A percentile compares a stretch with the other conserved stretches of the same genome.
Evolutionary conservation across 2,888 invertebrate species (phyloP).

Genomic region (Dromius quadrimaculatus): DNA sequence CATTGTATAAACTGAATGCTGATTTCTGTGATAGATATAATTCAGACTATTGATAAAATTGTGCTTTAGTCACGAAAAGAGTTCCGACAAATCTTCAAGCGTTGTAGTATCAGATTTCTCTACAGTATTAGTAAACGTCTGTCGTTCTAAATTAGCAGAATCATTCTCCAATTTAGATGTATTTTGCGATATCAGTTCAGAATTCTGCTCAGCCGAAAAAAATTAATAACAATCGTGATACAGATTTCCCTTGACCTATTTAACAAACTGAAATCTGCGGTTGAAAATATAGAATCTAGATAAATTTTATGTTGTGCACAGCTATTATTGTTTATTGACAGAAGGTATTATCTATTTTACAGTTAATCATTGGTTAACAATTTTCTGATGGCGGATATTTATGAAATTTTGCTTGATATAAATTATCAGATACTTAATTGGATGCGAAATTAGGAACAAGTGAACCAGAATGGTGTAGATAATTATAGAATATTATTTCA

Average conservation of each 20-base stretch:
- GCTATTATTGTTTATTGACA: constrained; percentile 35
- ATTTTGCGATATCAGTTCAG: constrained; percentile 22
- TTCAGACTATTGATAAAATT: no score
- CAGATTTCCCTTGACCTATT: constrained; percentile 37
- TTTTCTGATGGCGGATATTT: constrained; percentile 14
- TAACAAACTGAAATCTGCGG: constrained; percentile 10
- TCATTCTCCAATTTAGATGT: constrained; percentile 42
- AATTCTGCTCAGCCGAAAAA: constrained; percentile 18
- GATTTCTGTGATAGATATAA: no score
- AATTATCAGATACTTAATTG: constrained; percentile 19
- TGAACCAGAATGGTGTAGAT: constrained; percentile 20
- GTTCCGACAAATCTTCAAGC: no score
- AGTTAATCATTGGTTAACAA: constrained; percentile 22
- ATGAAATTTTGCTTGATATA: constrained; percentile 19
- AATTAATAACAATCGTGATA: constrained; percentile 43
- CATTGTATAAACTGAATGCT: no score
- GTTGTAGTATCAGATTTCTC: no score
- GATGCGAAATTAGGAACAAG: constrained; percentile 17
- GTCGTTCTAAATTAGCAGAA: constrained; percentile 34
- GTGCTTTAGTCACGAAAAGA: no score
- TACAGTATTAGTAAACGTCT: constrained; percentile 9
- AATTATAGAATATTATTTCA: no score
- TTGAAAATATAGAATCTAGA: constrained; percentile 31
- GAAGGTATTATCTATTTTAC: constrained; percentile 40
- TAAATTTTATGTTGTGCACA: constrained; percentile 26